A percentile compares a stretch with the other conserved stretches of the same genome.
Evolutionary conservation across 2,113 vertebrate species (phyloP).

Genomic region (Silurus meridionalis): DNA sequence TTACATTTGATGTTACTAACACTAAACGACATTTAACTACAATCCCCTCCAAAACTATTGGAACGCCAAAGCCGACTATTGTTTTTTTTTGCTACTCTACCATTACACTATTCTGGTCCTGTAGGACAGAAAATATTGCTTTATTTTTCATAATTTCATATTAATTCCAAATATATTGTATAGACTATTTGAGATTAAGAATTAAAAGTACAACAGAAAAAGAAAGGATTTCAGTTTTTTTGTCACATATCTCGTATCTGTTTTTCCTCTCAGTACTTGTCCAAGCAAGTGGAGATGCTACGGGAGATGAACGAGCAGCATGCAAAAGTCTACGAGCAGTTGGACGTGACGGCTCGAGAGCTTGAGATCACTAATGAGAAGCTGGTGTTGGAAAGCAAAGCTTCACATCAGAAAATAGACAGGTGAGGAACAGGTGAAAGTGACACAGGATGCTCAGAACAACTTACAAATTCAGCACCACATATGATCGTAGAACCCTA

Average conservation of each 20-base stretch:
- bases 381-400: constrained; percentile 92
- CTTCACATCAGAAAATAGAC: constrained; percentile 94
- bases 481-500: neutral
- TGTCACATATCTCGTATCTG: too few relatives aligned
- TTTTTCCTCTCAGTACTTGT: constrained; percentile 79
- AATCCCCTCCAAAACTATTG: neutral
- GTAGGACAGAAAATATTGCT: neutral
- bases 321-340: constrained; percentile 94
- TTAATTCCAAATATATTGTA: neutral
- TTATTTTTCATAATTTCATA: too few relatives aligned
- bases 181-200: neutral
- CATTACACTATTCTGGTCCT: neutral
- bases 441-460: neutral
- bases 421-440: constrained; percentile 69
- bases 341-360: constrained; percentile 90
- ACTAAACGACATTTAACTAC: neutral
- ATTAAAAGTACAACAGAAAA: neutral
- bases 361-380: constrained; percentile 94
- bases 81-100: neutral
- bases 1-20: too few relatives aligned
- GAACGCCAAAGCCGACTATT: neutral
- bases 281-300: constrained; percentile 91
- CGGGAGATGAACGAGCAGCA: constrained; percentile 97
- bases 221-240: neutral
- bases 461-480: neutral